Evolutionary conservation across 2,888 invertebrate genomes (phyloP), one percentile per base, ranked within the genome.

Genomic region (Thymelicus acteon): DNA sequence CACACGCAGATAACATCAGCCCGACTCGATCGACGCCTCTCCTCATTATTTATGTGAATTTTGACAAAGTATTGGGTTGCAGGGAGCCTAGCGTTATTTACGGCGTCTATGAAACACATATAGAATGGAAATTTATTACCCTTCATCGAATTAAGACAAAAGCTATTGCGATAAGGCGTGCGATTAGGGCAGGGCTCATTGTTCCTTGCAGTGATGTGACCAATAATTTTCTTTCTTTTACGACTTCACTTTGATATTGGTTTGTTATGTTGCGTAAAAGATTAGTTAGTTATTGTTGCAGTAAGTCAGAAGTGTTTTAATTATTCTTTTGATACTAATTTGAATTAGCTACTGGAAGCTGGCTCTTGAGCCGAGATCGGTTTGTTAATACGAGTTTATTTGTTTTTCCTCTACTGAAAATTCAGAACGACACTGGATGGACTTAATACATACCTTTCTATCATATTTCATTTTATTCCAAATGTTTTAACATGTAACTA

Each of bases 21-120:
- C 82, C 83, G 84, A 78, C 63, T 64, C 70, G 66, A 66, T 61
- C 71, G 57, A 71, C 84, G 83, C 76, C 76, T 78, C 82, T 86
- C 80, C 85, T 88, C 89, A 92, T 92, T 92, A 90, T 91, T 92
- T 92, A 93, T 92, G 91, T 90, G 89, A 92, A 90, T 89, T 93
- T 92, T 92, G 91, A 92, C 92, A 89, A 87, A 85, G 80, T 82
- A 75, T 79, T 79, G 77, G 78, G 78, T 78, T 80, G 82, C 82
- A 84, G 82, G 84, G 88, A 89, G 89, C 89, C 87, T 89, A 83
- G 85, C 81, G 87, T 91, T 89, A 91, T 93, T 93, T 93, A 93
- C 90, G 85, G 89, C 84, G 79, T 87, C 85, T 86, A 79, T 79
- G 75, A 79, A 80, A 83, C 82, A 86, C 66, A 66, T 66, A 66